Percentiles rank a stretch among this genome's conserved stretches.
These are phyloP conservation scores for Saxidomus purpurata DNA, from an alignment of 1,140 invertebrate genomes.

Conservation along the genomic window DNA sequence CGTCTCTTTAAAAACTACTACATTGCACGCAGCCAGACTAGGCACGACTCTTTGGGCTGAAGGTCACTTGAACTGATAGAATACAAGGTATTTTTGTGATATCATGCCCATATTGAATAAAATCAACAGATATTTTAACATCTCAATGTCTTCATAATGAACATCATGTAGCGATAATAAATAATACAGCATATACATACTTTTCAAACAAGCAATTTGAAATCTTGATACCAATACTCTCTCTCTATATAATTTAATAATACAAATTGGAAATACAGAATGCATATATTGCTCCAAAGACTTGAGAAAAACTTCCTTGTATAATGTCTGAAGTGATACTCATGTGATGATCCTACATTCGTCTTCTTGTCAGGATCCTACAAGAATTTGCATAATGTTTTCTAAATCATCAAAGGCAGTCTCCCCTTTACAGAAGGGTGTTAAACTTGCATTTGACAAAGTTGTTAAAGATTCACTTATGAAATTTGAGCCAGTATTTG, in stretches of 20 bases:
- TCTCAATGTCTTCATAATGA: no score
- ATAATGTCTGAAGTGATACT: no score
- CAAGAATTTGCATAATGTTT: conserved; percentile 84
- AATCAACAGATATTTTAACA: no score
- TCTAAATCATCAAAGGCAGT: conserved; percentile 81
- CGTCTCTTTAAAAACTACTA: not conserved
- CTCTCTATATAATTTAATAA: no score
- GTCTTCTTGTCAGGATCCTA: conserved; percentile 71
- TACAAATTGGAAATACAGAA: no score
- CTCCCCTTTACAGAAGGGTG: conserved; percentile 77
- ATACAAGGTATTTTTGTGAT: not conserved
- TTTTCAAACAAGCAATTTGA: no score
- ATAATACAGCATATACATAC: no score
- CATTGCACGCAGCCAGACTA: conserved; percentile 42
- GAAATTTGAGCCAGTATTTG: conserved; percentile 66
- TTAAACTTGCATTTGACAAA: conserved; percentile 69
- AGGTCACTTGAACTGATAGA: conserved; percentile 35
- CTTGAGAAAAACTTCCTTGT: no score
- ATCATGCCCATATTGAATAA: no score
- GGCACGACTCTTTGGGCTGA: conserved; percentile 31
- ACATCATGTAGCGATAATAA: no score
- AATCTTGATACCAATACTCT: no score
- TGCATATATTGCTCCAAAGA: no score
- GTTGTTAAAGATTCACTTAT: conserved; percentile 67
- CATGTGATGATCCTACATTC: not conserved